Evolutionary conservation across 2,888 invertebrate species (phyloP).

Genomic region (Hypolimnas misippus): DNA sequence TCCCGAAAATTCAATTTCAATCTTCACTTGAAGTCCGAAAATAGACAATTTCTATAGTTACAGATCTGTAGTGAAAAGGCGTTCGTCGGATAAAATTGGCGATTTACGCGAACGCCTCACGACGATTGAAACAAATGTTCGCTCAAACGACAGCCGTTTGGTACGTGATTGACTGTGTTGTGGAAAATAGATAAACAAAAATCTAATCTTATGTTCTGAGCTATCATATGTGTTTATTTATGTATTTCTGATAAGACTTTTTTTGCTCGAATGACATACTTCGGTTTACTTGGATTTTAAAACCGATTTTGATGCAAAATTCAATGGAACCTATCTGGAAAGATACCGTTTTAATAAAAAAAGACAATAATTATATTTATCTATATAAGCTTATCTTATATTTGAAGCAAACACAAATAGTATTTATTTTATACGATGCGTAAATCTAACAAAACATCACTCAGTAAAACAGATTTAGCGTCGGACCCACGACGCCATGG

Average conservation of each 20-base stretch:
- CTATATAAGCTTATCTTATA: neutral
- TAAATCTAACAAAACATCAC: neutral
- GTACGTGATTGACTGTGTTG: slow-evolving; percentile 8
- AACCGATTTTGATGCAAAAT: too few relatives aligned
- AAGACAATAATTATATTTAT: neutral
- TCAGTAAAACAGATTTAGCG: slow-evolving; percentile 25
- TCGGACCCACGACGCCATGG: slow-evolving; percentile 7
- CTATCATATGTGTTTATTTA: too few relatives aligned
- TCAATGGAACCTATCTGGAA: too few relatives aligned
- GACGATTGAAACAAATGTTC: slow-evolving; percentile 12
- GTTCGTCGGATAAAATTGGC: slow-evolving; percentile 16
- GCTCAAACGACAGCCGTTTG: slow-evolving; percentile 11
- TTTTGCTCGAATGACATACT: too few relatives aligned
- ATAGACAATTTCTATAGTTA: neutral
- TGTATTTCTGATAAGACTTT: too few relatives aligned
- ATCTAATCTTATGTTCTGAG: neutral
- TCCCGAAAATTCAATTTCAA: neutral
- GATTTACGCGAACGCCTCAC: slow-evolving; percentile 15
- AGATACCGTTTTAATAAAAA: too few relatives aligned
- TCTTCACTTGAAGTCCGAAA: neutral
- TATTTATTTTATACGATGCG: neutral
- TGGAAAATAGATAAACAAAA: neutral
- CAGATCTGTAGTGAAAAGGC: neutral
- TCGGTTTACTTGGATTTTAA: too few relatives aligned
- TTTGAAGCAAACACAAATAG: neutral